A percentile compares a stretch with the other conserved stretches of the same genome.
phyloP scores from a whole-genome alignment of 2,113 vertebrate genomes.

The Meles meles region DNA sequence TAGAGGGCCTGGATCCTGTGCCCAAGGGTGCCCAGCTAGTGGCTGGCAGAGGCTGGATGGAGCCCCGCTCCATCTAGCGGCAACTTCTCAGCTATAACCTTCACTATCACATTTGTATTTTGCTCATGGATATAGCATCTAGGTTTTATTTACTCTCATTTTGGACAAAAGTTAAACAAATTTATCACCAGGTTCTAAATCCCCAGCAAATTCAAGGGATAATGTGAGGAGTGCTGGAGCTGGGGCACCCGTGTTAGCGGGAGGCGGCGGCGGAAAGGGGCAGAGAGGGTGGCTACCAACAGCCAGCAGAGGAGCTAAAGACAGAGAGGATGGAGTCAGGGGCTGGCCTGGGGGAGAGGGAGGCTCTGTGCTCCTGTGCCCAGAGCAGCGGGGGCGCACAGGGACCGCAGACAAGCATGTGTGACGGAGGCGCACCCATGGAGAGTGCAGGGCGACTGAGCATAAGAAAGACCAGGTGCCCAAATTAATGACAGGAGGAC shows the following conservation, averaged over 20 bases:
- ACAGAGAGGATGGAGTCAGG: neutral
- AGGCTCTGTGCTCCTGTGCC: neutral
- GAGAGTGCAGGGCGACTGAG: neutral
- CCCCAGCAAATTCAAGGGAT: neutral
- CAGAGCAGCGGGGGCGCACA: neutral
- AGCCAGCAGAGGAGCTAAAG: neutral
- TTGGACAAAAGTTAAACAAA: conserved; percentile 41
- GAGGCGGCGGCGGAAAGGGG: neutral
- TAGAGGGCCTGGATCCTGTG: neutral
- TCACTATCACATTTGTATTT: conserved; percentile 34
- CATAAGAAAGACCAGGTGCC: neutral
- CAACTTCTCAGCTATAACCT: neutral
- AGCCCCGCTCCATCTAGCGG: neutral
- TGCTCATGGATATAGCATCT: neutral
- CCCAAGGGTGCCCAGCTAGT: neutral
- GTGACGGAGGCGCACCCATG: neutral
- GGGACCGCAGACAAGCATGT: neutral
- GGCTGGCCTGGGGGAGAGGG: neutral
- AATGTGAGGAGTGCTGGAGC: neutral
- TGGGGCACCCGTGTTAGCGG: neutral
- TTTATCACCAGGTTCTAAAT: conserved; percentile 44
- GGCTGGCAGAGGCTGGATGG: neutral
- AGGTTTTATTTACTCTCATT: conserved; percentile 46
- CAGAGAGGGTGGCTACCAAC: neutral
- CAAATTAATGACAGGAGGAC: neutral